A percentile compares a stretch with the other conserved stretches of the same genome.
These are phyloP conservation scores for Pteropus rufus DNA, from an alignment of 2,797 vertebrate species.

Conservation along the genomic window DNA sequence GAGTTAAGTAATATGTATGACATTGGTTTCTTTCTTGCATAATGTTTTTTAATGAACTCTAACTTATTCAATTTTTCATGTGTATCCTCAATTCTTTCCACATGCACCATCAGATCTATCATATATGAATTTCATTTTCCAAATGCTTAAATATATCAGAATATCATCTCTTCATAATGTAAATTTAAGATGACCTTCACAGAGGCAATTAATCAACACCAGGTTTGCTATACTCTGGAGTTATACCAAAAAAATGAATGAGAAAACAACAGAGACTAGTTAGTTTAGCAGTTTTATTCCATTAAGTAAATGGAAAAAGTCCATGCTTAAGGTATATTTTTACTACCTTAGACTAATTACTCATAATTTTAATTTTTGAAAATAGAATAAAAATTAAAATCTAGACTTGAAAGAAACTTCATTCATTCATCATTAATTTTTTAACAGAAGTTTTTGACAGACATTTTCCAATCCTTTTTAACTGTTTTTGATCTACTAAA, in stretches of 20 bases:
- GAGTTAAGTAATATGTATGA: not conserved
- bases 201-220: not conserved
- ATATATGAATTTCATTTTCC: not conserved
- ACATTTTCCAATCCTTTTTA: not conserved
- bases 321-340: not conserved
- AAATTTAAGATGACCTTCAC: not conserved
- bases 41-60: not conserved
- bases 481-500: not conserved
- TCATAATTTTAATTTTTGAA: conserved; percentile 20
- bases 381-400: conserved; percentile 26
- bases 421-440: not conserved
- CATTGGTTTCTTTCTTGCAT: not conserved
- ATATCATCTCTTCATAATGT: not conserved
- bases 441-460: not conserved
- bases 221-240: not conserved
- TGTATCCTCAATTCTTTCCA: not conserved
- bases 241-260: not conserved
- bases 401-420: not conserved
- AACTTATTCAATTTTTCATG: not conserved
- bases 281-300: not conserved
- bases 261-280: not conserved
- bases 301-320: not conserved
- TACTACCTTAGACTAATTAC: not conserved
- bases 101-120: not conserved
- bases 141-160: not conserved